Evolutionary conservation across 2,797 vertebrate species (phyloP).

Genomic region (Crenichthys baileyi): DNA sequence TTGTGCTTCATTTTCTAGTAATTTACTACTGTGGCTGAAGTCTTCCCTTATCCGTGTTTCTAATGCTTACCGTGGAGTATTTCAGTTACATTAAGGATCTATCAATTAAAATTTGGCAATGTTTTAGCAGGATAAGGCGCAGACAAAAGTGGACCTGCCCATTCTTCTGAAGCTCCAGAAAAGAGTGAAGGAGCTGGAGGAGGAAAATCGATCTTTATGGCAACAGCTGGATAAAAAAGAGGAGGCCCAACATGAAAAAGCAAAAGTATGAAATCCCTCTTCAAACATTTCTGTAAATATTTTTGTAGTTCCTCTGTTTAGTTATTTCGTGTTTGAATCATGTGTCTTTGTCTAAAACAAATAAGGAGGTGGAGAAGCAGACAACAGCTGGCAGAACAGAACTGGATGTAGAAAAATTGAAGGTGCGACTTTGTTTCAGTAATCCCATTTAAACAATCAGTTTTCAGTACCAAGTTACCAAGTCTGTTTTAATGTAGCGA

Average conservation of each 20-base stretch:
- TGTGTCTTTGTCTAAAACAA: constrained; percentile 54
- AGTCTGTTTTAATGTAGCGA: constrained; percentile 76
- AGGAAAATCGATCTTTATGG: constrained; percentile 90
- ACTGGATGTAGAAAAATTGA: constrained; percentile 92
- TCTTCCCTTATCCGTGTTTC: constrained; percentile 7
- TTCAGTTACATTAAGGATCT: constrained; percentile 26
- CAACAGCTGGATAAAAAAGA: constrained; percentile 89
- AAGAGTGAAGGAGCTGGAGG: constrained; percentile 91
- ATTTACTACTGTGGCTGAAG: neutral
- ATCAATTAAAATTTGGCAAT: constrained; percentile 19
- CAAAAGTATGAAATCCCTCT: constrained; percentile 74
- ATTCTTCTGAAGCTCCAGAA: constrained; percentile 95
- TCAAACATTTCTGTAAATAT: neutral
- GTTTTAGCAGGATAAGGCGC: constrained; percentile 77
- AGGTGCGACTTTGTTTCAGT: constrained; percentile 79
- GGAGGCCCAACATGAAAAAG: constrained; percentile 85
- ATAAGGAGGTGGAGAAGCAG: constrained; percentile 84
- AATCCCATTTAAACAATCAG: neutral
- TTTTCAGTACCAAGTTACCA: neutral
- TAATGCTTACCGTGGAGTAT: constrained; percentile 54
- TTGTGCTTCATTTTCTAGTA: neutral
- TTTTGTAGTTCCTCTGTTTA: neutral
- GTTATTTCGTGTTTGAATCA: neutral
- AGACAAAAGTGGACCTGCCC: constrained; percentile 86
- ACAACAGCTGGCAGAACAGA: constrained; percentile 86